phyloP scores from a whole-genome alignment of 2,113 vertebrate species.

The Nycticebus coucang region DNA sequence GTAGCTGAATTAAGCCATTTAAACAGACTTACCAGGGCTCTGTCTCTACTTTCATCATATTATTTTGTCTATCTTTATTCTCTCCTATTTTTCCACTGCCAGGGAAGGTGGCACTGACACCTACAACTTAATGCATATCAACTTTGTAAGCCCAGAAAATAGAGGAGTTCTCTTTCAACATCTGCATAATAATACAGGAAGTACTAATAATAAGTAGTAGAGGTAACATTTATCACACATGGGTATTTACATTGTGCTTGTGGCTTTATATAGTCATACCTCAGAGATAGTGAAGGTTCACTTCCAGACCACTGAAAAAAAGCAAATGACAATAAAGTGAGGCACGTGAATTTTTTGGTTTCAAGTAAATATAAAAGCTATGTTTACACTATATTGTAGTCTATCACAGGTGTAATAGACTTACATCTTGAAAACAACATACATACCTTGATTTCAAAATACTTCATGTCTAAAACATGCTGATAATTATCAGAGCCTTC shows the following conservation, averaged over 20 bases:
- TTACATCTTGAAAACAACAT: not conserved
- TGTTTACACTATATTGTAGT: not conserved
- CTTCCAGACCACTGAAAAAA: not conserved
- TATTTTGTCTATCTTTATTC: not conserved
- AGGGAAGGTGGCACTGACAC: not conserved
- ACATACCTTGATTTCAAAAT: not conserved
- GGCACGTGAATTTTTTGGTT: not conserved
- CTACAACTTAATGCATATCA: not conserved
- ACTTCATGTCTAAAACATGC: not conserved
- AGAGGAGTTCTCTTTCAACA: not conserved
- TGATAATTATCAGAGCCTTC: not conserved
- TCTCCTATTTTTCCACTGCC: not conserved
- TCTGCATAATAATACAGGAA: not conserved
- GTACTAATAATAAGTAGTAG: not conserved
- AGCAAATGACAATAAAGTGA: not conserved
- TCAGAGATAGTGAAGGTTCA: not conserved
- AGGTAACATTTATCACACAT: not conserved
- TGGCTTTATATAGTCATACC: not conserved
- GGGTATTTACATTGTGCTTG: not conserved
- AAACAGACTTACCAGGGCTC: not conserved
- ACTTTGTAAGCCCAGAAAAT: not conserved
- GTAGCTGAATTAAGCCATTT: not conserved
- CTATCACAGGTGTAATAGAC: not conserved
- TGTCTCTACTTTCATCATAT: not conserved
- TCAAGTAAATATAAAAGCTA: not conserved